phyloP scores from a whole-genome alignment of 2,888 invertebrate genomes.

The Eupithecia dodoneata region DNA sequence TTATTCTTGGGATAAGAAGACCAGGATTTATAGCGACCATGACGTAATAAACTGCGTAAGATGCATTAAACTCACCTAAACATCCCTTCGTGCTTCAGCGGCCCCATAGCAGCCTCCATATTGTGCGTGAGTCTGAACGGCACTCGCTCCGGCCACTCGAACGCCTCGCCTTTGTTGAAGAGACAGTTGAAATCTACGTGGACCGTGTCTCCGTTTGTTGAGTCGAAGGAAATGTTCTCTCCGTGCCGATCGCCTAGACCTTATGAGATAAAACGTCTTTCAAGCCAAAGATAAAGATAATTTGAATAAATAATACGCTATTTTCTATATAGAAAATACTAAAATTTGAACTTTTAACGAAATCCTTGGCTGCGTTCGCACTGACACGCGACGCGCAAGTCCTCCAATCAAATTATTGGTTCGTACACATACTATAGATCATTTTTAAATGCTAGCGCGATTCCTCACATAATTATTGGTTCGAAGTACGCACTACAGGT shows the following conservation, averaged over 20 bases:
- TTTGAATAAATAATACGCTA: background rate
- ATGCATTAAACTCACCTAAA: conserved; percentile 76
- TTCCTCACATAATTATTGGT: too few relatives aligned
- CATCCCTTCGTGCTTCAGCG: conserved; percentile 95
- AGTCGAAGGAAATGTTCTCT: conserved; percentile 97
- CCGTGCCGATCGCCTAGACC: conserved; percentile 98
- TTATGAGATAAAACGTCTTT: conserved; percentile 31
- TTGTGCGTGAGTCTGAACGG: conserved; percentile 98
- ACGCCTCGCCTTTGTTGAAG: conserved; percentile 96
- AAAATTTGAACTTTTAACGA: too few relatives aligned
- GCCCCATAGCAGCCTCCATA: conserved; percentile 98
- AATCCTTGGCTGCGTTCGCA: too few relatives aligned
- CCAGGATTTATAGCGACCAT: too few relatives aligned
- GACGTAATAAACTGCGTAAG: too few relatives aligned
- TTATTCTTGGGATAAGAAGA: too few relatives aligned
- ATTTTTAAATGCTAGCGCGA: too few relatives aligned
- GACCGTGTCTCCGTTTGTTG: conserved; percentile 95
- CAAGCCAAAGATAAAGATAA: background rate
- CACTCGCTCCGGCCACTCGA: conserved; percentile 94
- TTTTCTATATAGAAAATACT: too few relatives aligned
- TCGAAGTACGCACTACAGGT: too few relatives aligned
- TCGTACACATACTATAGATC: too few relatives aligned
- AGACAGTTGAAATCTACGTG: conserved; percentile 99
- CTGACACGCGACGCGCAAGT: too few relatives aligned
- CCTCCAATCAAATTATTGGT: too few relatives aligned